Base-by-base conservation (phyloP, 2,888 invertebrate species). In the Cerastis rubricosa region DNA sequence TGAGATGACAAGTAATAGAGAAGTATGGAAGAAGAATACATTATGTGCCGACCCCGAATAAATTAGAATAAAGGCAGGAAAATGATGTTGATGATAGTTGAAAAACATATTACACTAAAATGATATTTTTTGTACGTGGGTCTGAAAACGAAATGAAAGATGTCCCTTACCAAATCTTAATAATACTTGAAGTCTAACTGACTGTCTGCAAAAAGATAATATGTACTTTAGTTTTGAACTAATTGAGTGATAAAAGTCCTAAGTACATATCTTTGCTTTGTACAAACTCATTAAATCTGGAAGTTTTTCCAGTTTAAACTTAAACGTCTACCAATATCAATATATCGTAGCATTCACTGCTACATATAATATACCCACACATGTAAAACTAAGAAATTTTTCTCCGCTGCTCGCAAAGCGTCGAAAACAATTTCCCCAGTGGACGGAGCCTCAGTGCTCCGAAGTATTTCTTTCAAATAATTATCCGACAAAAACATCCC, bases 401-500 rank as follows among this genome's bases (percentile, higher is more conserved):
- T 74, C 79, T 76, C 63, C 57, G 61, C 74, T 76, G 80, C 84
- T 87, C 79, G 76, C 35, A 85, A 89, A 89, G 89, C 88, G 90
- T 91, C 90, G 89, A 89, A 91, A 91, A 89, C 93, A 93, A 93
- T 93, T 92, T 92, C 91, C 90, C 90, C 88, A 89, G 91, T 90
- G 91, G 89, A 91, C 90, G 90, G 86, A 79, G 69, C 87, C 89
- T 87, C 85, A 80, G 75, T 85, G 83, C 88, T 88, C 86, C 91
- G 89, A 90, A 92, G 92, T 88, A 88, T 88, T 88, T 88, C 88
- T 88, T 88, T 88, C 87, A 88, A 88, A 88, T 88, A 88, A 96
- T 96, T 95, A 95, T 95, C 94, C 94, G 94, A 94, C 92, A 94
- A 95, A 95, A 95, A 95, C 95, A 95, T 94, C 91, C 94, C 92